Evolutionary conservation across 2,113 vertebrate genomes (phyloP), one percentile per base, ranked within the genome.

Genomic region (Phycodurus eques): DNA sequence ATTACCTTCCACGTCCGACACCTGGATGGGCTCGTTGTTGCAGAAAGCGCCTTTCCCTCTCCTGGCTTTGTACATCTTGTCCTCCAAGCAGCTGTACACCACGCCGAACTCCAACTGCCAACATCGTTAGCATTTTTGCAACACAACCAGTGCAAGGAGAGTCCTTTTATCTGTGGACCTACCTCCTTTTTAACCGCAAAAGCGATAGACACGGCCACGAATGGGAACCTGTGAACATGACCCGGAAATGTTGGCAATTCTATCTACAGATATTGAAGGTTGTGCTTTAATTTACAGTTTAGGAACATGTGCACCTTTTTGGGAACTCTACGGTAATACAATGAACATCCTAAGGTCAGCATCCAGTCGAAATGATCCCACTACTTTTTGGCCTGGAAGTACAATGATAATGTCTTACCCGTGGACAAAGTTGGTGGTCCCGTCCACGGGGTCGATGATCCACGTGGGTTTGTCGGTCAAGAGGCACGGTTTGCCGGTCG

Each of bases 351-450:
- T 27, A 27, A 27, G 27, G 27, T 27, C 27, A 27, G 27, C 27
- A 27, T 27, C 27, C 27, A 27, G 27, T 27, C 35, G 35, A 20
- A n/a, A 42, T 22, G 53, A 39, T 6, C 20, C 1, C 53, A 10
- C 9, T 10, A 54, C 53, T n/a, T n/a, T 54, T 22, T 1, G 14
- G 53, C 20, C 9, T 53, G 19, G 2, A 53, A 20, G 7, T 20
- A 20, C 8, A 53, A 20, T 19, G 17, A 53, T 19, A 17, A 53
- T 15, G 8, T 56, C 72, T 67, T 79, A 99, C 96, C 95, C 94
- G 61, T 99, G 97, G 6, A 98, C 96, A 42, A 99, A 99, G 91
- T 99, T 99, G 20, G 96, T 99, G 53, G 97, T 98, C 63, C 96
- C 96, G 2, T 99, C 97, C 79, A 99, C 93, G 0, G 98, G 95